A percentile compares a stretch with the other conserved stretches of the same genome.
Evolutionary conservation across 2,797 vertebrate genomes (phyloP).

Genomic region (Ambastaia sidthimunki): DNA sequence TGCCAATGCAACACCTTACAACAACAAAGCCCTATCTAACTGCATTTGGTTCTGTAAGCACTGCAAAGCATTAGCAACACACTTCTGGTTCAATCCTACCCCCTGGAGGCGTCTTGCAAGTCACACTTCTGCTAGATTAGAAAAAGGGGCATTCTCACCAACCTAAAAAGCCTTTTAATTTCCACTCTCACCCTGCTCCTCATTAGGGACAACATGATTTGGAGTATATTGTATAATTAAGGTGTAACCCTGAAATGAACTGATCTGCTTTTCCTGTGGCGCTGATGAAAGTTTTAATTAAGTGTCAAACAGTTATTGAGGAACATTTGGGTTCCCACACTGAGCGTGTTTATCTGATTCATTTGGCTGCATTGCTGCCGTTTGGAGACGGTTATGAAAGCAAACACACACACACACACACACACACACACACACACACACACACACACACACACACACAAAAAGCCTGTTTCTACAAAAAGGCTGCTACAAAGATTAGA

Average conservation of each 20-base stretch:
- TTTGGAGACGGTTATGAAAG: slow-evolving; percentile 53
- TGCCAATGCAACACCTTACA: slow-evolving; percentile 46
- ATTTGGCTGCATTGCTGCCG: slow-evolving; percentile 59
- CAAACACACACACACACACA: slow-evolving; percentile 11
- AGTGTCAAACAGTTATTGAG: slow-evolving; percentile 73
- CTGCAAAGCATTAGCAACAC: slow-evolving; percentile 28
- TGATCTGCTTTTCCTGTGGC: slow-evolving; percentile 71
- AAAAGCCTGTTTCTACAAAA: slow-evolving; percentile 9
- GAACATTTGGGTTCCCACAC: slow-evolving; percentile 64
- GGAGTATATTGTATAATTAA: slow-evolving; percentile 67
- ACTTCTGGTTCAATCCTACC: slow-evolving; percentile 46
- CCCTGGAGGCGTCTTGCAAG: slow-evolving; percentile 39
- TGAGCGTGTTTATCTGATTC: slow-evolving; percentile 71
- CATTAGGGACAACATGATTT: slow-evolving; percentile 64
- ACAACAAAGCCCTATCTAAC: slow-evolving; percentile 35
- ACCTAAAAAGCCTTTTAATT: slow-evolving; percentile 59
- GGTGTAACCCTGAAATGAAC: slow-evolving; percentile 65
- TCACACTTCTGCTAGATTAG: slow-evolving; percentile 33
- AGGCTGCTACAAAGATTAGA: slow-evolving; percentile 16
- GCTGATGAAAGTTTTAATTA: slow-evolving; percentile 79
- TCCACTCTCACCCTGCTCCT: slow-evolving; percentile 57
- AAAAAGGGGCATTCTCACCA: slow-evolving; percentile 45
- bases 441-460: neutral
- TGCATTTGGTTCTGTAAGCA: slow-evolving; percentile 16
- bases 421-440: slow-evolving; percentile 22